A percentile compares a stretch with the other conserved stretches of the same genome.
Conservation (phyloP, 2,797 vertebrate species). For the Micrastur ruficollis region DNA sequence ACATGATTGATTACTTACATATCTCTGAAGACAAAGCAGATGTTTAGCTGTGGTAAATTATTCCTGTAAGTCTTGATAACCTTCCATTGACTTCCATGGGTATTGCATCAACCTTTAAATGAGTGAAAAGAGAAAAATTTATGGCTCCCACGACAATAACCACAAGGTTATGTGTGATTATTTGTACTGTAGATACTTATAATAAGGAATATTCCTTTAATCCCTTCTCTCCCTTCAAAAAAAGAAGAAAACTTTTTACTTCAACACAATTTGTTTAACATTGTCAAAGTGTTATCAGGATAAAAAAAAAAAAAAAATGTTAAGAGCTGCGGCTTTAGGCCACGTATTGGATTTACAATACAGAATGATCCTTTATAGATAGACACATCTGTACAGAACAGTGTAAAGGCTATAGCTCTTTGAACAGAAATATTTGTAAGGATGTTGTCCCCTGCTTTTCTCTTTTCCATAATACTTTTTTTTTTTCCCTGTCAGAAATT, state of each 20-base stretch:
- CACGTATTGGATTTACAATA: neutral
- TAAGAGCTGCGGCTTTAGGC: neutral
- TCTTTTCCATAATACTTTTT: neutral
- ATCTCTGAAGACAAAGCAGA: neutral
- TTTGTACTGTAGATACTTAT: neutral
- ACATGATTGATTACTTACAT: neutral
- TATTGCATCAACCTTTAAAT: neutral
- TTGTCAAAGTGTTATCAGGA: neutral
- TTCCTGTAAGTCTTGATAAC: neutral
- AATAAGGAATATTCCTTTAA: neutral
- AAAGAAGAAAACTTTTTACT: neutral
- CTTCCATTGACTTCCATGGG: neutral
- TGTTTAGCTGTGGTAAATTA: neutral
- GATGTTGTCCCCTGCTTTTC: neutral
- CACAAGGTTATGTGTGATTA: neutral
- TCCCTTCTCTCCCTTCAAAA: neutral
- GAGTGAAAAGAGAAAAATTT: neutral
- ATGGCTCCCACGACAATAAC: neutral
- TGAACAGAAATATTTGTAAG: neutral
- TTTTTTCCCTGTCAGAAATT: neutral
- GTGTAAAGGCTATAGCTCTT: neutral
- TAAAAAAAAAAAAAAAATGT: neutral
- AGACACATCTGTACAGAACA: neutral
- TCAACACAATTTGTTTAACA: neutral
- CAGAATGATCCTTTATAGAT: neutral